A percentile compares a stretch with the other conserved stretches of the same genome.
These are phyloP conservation scores for Australoheros scitulus DNA, from an alignment of 2,113 vertebrate species.

Conservation along the genomic window DNA sequence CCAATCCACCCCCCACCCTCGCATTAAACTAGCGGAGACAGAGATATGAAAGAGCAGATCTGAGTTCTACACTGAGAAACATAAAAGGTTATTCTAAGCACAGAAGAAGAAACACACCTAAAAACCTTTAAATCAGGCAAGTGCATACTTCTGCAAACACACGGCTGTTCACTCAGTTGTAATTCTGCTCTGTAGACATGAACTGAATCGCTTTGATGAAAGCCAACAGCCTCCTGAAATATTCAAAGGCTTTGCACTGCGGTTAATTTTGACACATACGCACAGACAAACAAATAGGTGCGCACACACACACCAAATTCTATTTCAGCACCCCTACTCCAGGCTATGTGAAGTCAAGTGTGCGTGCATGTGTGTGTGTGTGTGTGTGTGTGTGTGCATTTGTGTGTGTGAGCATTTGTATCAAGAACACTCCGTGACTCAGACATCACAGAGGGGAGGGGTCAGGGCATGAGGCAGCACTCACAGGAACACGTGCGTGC, in stretches of 20 bases:
- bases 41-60: neutral
- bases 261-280: constrained; percentile 23
- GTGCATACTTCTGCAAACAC: neutral
- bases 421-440: constrained; percentile 45
- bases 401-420: neutral
- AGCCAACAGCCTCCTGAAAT: constrained; percentile 13
- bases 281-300: neutral
- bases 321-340: constrained; percentile 36
- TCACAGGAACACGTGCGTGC: constrained; percentile 65
- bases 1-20: no score
- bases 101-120: neutral
- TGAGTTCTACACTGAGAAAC: neutral
- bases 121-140: neutral
- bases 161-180: neutral
- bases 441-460: constrained; percentile 47
- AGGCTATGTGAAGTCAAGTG: constrained; percentile 17
- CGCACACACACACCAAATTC: constrained; percentile 13
- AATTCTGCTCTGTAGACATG: neutral
- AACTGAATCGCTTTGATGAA: neutral
- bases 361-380: neutral
- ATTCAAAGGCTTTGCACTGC: constrained; percentile 17
- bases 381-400: neutral
- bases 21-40: neutral
- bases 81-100: neutral
- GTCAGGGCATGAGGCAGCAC: constrained; percentile 65